Percentiles rank a stretch among this genome's conserved stretches.
phyloP scores from a whole-genome alignment of 1,140 invertebrate genomes.

The Lepidurus apus region DNA sequence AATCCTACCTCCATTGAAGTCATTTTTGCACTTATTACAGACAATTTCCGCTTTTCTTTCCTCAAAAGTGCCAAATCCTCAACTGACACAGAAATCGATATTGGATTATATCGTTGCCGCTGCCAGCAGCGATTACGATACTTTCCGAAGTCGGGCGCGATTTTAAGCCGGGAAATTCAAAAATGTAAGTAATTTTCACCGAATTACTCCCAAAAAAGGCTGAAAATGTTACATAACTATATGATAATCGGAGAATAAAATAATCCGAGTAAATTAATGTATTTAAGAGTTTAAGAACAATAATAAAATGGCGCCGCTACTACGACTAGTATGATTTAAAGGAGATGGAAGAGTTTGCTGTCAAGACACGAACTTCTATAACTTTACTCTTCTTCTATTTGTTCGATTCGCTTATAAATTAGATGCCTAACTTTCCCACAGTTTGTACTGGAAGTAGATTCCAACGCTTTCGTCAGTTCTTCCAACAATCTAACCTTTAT shows the following conservation, averaged over 20 bases:
- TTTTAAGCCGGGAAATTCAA: no score
- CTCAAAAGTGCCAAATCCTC: background rate
- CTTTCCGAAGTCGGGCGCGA: no score
- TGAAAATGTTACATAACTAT: no score
- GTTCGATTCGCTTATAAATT: background rate
- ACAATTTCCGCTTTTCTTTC: background rate
- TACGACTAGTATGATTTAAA: background rate
- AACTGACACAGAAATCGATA: background rate
- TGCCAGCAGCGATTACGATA: no score
- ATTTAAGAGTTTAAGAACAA: background rate
- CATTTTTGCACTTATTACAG: background rate
- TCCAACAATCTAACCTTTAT: background rate
- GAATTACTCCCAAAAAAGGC: no score
- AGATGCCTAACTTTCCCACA: background rate
- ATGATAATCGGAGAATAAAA: no score
- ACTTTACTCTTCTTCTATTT: background rate
- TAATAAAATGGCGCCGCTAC: background rate
- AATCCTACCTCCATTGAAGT: background rate
- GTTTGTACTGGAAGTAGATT: background rate
- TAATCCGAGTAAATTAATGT: background rate
- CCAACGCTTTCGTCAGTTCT: background rate
- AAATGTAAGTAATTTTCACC: no score
- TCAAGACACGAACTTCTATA: background rate
- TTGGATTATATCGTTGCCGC: no score
- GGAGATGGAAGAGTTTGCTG: background rate